Evolutionary conservation across 2,113 vertebrate species (phyloP), one percentile per base, ranked within the genome.

Genomic region (Nyctereutes procyonoides): DNA sequence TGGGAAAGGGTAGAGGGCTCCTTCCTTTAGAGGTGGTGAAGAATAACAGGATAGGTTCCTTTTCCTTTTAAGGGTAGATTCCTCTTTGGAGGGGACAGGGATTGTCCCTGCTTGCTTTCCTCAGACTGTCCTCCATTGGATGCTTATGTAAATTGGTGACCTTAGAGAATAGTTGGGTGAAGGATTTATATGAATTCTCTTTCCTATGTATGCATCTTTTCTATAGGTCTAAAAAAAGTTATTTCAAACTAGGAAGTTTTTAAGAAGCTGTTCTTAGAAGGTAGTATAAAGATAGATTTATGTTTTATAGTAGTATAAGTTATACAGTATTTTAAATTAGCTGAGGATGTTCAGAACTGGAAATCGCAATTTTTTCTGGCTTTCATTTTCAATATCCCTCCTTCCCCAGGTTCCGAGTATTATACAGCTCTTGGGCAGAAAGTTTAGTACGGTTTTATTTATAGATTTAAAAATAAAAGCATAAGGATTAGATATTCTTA

Each of bases 391-490:
- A 24, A 1, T 30, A 9, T n/a, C 22, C 38, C 14, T 84, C 51
- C 43, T 3, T 35, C 26, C 62, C 55, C 9, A 16, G 7, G 48
- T 63, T 79, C 76, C n/a, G 32, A 60, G 15, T 74, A 1, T 26
- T 43, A 38, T 76, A 60, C n/a, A 87, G 90, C 19, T 58, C 19
- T 28, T 83, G 38, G 26, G 28, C 69, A 82, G 28, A 67, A 88
- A 83, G 26, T 92, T n/a, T 67, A 67, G 38, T 73, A 76, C 38
- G 2, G 1, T 82, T 85, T 86, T 90, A 76, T 69, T 69, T 90
- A 86, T 81, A 53, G 19, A 60, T 76, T 93, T 58, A 53, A 76
- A 93, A 82, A 74, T 81, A 76, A 55, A 87, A 86, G 67, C 67
- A 62, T 60, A 82, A 82, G 82, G 20, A 90, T 91, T 60, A 77